Percentiles rank a stretch among this genome's conserved stretches.
These are phyloP conservation scores for Lepidocyrtinus sp. DNA, from an alignment of 2,888 invertebrate genomes.

Conservation along the genomic window DNA sequence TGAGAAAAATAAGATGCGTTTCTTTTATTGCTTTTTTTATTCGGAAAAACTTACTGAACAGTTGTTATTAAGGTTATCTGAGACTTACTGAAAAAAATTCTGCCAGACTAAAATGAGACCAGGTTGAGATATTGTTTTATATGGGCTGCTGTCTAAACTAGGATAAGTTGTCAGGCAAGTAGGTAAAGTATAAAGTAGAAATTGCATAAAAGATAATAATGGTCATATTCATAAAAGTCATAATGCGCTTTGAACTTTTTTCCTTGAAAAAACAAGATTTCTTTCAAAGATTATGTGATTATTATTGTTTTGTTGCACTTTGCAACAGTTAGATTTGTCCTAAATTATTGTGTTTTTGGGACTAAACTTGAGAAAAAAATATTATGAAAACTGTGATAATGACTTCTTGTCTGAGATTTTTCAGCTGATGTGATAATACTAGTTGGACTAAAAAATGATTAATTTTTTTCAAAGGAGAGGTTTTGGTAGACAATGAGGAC, in stretches of 20 bases:
- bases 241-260: conserved; percentile 54
- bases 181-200: conserved; percentile 34
- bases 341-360: conserved; percentile 34
- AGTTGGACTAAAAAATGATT: conserved; percentile 22
- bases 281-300: conserved; percentile 15
- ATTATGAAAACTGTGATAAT: conserved; percentile 35
- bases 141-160: not conserved
- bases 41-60: not conserved
- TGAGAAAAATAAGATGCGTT: not conserved
- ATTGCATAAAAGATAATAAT: conserved; percentile 55
- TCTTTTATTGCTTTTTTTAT: not conserved
- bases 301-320: conserved; percentile 35
- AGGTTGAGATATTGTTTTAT: conserved; percentile 1
- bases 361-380: not conserved
- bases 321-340: conserved; percentile 58
- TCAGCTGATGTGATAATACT: not conserved
- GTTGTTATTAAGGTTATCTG: conserved; percentile 53
- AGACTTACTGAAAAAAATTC: conserved; percentile 23
- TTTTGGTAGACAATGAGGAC: conserved; percentile 33
- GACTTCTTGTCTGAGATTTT: conserved; percentile 28
- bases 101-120: not conserved
- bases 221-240: conserved; percentile 7
- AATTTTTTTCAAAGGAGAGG: conserved; percentile 41
- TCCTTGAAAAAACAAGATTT: conserved; percentile 36
- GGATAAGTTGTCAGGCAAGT: conserved; percentile 26